A percentile compares a stretch with the other conserved stretches of the same genome.
Evolutionary conservation across 2,797 vertebrate genomes (phyloP).

Genomic region (Erpetoichthys calabaricus): DNA sequence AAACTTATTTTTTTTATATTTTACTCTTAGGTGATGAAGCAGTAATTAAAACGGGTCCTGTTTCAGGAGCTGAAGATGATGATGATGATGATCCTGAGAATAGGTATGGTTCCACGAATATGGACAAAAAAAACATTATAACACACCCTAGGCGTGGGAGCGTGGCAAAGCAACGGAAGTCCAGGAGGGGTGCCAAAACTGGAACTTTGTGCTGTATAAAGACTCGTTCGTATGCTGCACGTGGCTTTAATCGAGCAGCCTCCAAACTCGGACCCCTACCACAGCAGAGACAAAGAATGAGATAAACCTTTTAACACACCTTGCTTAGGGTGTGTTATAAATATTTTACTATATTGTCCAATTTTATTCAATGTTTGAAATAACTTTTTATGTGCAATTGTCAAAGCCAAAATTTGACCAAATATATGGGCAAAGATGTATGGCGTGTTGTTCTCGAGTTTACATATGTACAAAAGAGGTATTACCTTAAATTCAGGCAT

Average conservation of each 20-base stretch:
- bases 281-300: slow-evolving; percentile 33
- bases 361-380: too few species aligned
- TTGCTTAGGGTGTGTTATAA: slow-evolving; percentile 43
- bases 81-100: slow-evolving; percentile 92
- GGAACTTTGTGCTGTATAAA: slow-evolving; percentile 47
- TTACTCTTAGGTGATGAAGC: slow-evolving; percentile 68
- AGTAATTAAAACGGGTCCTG: slow-evolving; percentile 50
- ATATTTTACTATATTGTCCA: background rate
- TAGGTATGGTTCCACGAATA: slow-evolving; percentile 77
- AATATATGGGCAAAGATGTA: too few species aligned
- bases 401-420: too few species aligned
- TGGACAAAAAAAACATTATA: slow-evolving; percentile 58
- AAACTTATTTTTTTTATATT: background rate
- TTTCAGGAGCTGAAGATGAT: slow-evolving; percentile 59
- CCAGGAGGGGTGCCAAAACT: slow-evolving; percentile 47
- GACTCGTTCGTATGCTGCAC: slow-evolving; percentile 51
- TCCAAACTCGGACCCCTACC: slow-evolving; percentile 53
- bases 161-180: slow-evolving; percentile 45
- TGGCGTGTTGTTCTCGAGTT: too few species aligned
- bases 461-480: too few species aligned
- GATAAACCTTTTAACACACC: slow-evolving; percentile 35
- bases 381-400: too few species aligned
- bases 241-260: slow-evolving; percentile 49
- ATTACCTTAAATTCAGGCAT: too few species aligned
- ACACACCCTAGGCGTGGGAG: slow-evolving; percentile 54